Evolutionary conservation across 35 echinoderm and acorn worm species (phyloP).

Genomic region (Lytechinus variegatus): DNA sequence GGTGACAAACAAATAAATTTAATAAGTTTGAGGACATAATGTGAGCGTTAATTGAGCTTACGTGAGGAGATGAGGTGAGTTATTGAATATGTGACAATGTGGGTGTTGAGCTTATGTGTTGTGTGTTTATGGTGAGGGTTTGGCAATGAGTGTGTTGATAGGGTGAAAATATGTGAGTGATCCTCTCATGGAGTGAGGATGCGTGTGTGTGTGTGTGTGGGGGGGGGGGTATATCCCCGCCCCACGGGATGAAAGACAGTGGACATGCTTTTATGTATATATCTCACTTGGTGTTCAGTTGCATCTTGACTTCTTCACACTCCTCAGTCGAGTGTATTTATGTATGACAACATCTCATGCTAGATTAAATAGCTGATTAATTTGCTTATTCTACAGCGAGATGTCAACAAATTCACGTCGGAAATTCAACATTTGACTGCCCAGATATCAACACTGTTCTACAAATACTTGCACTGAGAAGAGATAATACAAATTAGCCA

Average conservation of each 20-base stretch:
- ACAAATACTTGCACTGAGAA: conserved; percentile 20
- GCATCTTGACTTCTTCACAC: not conserved
- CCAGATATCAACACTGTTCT: conserved; percentile 24
- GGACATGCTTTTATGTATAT: not conserved
- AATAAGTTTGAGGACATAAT: no score
- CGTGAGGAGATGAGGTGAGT: no score
- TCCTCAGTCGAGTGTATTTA: not conserved
- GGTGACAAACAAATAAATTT: no score
- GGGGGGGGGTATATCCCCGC: no score
- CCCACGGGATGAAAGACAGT: not conserved
- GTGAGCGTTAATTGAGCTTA: no score
- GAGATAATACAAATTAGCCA: conserved; percentile 47
- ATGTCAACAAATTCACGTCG: conserved; percentile 34
- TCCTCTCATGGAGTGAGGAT: no score
- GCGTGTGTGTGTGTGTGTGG: no score
- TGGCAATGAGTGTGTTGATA: no score
- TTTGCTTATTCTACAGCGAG: conserved; percentile 38
- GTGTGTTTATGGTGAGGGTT: no score
- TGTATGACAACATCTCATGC: not conserved
- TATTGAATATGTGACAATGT: no score
- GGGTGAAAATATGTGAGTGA: no score
- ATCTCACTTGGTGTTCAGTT: not conserved
- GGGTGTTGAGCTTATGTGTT: no score
- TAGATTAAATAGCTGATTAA: conserved; percentile 41
- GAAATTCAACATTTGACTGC: conserved; percentile 32